Evolutionary conservation across 2,888 invertebrate genomes (phyloP), one percentile per base, ranked within the genome.

Genomic region (Eristalinus sepulchralis): DNA sequence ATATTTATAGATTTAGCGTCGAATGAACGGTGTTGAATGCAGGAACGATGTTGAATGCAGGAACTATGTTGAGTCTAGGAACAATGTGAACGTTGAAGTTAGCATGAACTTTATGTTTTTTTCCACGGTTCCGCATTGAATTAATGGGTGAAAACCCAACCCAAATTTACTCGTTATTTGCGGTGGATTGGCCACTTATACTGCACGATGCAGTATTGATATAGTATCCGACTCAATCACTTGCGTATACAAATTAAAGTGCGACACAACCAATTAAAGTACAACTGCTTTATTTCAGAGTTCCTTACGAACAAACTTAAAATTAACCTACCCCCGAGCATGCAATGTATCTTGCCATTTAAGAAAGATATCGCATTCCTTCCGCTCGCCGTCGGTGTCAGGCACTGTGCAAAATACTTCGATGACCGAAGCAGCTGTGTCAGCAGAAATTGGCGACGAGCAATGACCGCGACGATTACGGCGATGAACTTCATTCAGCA

Each of bases 1-100:
- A n/a, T n/a, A n/a, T n/a, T n/a, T 90, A 59, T 88, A 77, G 6
- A 92, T 92, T 57, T 89, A 60, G 66, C 92, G 91, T 80, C 89
- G 90, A 0, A 91, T 88, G n/a, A 10, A 63, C 55, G 13, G 34
- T 68, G 17, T 71, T 57, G 27, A 75, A 82, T 3, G 84, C 57
- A 33, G 83, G 60, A 34, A 71, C n/a, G n/a, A n/a, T n/a, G n/a
- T n/a, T n/a, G n/a, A 53, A 2, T 17, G n/a, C 53, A 53, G 53
- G 53, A 53, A 9, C 17, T 2, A 53, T 53, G 6, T 53, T 53
- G 8, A 53, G 1, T 17, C 17, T 17, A 53, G 20, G 20, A 53
- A 53, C 53, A n/a, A n/a, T n/a, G 53, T n/a, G 53, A 53, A 17
- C 17, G 17, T 53, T 53, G 53, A n/a, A n/a, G n/a, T n/a, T n/a